Base-by-base conservation (phyloP, 2,888 invertebrate genomes). In the Furcula furcula region DNA sequence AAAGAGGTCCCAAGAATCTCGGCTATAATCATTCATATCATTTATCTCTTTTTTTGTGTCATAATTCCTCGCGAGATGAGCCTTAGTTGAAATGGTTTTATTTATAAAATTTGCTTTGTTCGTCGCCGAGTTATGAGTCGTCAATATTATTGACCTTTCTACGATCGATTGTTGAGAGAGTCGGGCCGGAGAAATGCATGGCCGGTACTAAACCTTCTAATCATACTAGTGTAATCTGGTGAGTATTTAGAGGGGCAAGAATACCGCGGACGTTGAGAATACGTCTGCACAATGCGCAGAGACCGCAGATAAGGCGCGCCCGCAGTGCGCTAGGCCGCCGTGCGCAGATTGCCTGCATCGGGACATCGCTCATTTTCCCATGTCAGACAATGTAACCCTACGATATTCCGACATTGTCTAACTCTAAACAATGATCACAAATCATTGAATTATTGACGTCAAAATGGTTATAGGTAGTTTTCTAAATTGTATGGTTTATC, bases 331-430 rank as follows among this genome's bases (percentile, higher is more conserved):
- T 46, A 44, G 53, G 40, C 44, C 59, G 46, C 51, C 52, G 54
- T 46, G 43, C 48, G 46, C 40, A 50, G 80, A 78, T 77, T 67
- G 71, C 68, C n/a, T n/a, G n/a, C n/a, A n/a, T n/a, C 61, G 50
- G 43, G 32, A 59, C 70, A 82, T 82, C 78, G 50, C 65, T 59
- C 62, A 76, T 68, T 71, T 83, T 81, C 81, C 79, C 80, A 82
- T 83, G 79, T 82, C 79, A 71, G 67, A 54, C 60, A 66, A 64
- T 62, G 59, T 60, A 50, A 43, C 53, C 42, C 49, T 55, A 54
- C 54, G 74, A 77, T 79, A 74, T 63, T 56, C 52, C 61, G 62
- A 65, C 71, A 66, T 71, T 73, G 65, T 65, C 59, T 64, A 23
- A 4, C 11, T 11, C 10, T n/a, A n/a, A n/a, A n/a, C n/a, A n/a